phyloP scores from a whole-genome alignment of 1,140 invertebrate species.

The Metopolophium dirhodum region DNA sequence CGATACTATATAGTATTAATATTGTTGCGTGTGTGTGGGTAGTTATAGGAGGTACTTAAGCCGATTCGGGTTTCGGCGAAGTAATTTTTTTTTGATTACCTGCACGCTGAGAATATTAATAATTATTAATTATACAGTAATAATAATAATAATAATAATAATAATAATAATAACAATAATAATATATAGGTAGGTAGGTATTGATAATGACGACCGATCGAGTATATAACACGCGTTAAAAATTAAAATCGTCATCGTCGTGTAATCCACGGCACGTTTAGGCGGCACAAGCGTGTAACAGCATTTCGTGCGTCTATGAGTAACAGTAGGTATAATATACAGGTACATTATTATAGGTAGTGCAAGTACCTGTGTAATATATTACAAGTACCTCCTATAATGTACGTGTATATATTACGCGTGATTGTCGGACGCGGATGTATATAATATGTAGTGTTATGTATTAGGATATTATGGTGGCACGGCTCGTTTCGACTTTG shows the following conservation, averaged over 20 bases:
- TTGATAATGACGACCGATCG: not conserved
- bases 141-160: not conserved
- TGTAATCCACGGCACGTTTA: not conserved
- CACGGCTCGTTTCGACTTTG: not conserved
- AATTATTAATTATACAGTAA: not conserved
- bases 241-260: not conserved
- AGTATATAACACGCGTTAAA: not conserved
- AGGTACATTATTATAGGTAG: not conserved
- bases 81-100: not conserved
- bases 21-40: not conserved
- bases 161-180: not conserved
- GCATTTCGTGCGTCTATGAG: not conserved
- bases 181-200: no score
- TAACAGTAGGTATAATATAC: not conserved
- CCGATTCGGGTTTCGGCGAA: not conserved
- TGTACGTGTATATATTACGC: not conserved
- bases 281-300: not conserved
- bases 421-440: not conserved
- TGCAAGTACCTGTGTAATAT: not conserved
- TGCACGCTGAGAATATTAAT: not conserved
- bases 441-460: not conserved
- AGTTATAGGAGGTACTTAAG: not conserved
- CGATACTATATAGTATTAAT: not conserved
- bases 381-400: not conserved
- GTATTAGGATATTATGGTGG: not conserved